Base-by-base conservation (phyloP, 2,888 invertebrate genomes). In the Phytoseiulus persimilis region DNA sequence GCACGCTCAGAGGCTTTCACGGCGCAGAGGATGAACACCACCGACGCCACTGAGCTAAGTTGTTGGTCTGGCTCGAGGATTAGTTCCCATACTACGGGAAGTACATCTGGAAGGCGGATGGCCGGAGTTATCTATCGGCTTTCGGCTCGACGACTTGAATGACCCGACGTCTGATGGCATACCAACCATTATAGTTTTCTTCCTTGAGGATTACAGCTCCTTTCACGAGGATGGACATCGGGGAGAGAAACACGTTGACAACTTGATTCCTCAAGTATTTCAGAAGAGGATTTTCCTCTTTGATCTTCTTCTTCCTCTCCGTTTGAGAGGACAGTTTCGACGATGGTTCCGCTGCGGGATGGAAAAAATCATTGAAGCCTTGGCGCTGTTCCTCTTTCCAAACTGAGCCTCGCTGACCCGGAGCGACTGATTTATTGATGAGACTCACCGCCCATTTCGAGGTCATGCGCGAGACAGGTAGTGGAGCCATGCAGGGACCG, bases 51-150 rank as follows among this genome's bases (percentile, higher is more conserved):
- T 32, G 94, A 93, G 31, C 93, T 93, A 31, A 94, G 92, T 91
- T 94, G 94, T 91, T 94, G 93, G 91, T 98, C 98, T n/a, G 95
- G 95, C 92, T 99, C 98, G 83, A 99, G 93, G 6, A 99, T 94
- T 31, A 99, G 94, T 92, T 98, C 97, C 99, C 99, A 99, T 0
- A 98, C 96, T 0, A 97, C 96, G 0, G 97, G 96, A 90, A 98
- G 94, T 83, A 97, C 95, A 91, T 97, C 97, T 1, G 90, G 90
- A 32, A 45, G 84, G 2, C 23, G 3, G 9, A 84, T 32, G 5
- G 9, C 39, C 39, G 5, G 39, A 39, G 3, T 6, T 39, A 3
- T 6, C 9, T 39, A 39, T 9, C 9, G 5, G 3, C 5, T 39
- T 39, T 39, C 39, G 39, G 9, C 3, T 9, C 39, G 9, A 9